phyloP scores from a whole-genome alignment of 2,888 invertebrate species.

The Drosophila austrosaltans region DNA sequence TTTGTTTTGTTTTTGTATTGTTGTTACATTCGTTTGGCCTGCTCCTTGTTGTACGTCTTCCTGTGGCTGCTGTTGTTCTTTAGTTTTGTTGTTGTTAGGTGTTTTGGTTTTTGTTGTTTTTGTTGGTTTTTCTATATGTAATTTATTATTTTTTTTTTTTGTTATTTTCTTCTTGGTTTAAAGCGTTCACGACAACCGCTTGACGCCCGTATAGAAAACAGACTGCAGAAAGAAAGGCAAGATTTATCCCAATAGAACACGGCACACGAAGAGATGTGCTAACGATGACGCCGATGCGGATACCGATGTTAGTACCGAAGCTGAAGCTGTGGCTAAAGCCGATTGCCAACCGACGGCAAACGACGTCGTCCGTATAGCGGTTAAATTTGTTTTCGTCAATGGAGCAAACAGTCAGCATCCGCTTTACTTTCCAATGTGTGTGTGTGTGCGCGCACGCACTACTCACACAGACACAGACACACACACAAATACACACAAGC shows the following conservation, averaged over 20 bases:
- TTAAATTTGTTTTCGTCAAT: conserved; percentile 55
- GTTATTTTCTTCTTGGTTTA: conserved; percentile 25
- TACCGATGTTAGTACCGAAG: conserved; percentile 23
- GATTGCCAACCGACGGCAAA: conserved; percentile 14
- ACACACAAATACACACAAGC: neutral
- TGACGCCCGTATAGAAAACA: conserved; percentile 83
- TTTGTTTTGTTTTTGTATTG: conserved; percentile 23
- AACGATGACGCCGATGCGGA: conserved; percentile 32
- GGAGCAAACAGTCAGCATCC: conserved; percentile 70
- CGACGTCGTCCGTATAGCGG: conserved; percentile 29
- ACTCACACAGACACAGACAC: neutral
- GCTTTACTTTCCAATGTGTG: conserved; percentile 25
- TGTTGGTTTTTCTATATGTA: neutral
- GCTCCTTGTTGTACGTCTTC: conserved; percentile 26
- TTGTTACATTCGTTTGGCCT: conserved; percentile 35
- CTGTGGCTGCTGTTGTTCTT: conserved; percentile 29
- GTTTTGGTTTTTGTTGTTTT: conserved; percentile 12
- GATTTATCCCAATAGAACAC: conserved; percentile 73
- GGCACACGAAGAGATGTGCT: conserved; percentile 66
- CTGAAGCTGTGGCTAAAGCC: conserved; percentile 13
- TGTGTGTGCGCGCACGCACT: conserved; percentile 34
- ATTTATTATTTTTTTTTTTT: conserved; percentile 28
- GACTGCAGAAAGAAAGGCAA: conserved; percentile 81
- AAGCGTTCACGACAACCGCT: conserved; percentile 81
- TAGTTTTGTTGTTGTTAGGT: conserved; percentile 12